A percentile compares a stretch with the other conserved stretches of the same genome.
These are phyloP conservation scores for Stegastes partitus DNA, from an alignment of 2,113 vertebrate species.

Conservation along the genomic window DNA sequence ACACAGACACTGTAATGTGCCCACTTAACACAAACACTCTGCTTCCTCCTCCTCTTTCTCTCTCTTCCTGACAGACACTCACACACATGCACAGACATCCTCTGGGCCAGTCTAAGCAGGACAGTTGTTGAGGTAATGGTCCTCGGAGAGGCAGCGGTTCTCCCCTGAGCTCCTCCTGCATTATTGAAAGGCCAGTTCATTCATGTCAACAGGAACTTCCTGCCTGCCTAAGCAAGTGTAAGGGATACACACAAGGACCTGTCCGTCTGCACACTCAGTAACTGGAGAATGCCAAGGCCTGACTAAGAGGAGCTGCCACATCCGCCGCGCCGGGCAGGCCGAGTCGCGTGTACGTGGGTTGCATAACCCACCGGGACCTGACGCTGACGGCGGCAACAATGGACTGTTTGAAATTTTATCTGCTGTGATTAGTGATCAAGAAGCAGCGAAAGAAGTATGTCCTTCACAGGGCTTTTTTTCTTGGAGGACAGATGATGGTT, in stretches of 20 bases:
- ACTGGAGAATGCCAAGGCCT: conserved; percentile 71
- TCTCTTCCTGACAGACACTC: conserved; percentile 37
- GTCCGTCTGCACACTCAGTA: conserved; percentile 67
- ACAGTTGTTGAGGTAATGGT: conserved; percentile 69
- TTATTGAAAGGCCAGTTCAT: conserved; percentile 79
- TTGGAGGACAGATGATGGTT: conserved; percentile 13
- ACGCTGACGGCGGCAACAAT: conserved; percentile 42
- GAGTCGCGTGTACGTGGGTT: conserved; percentile 22
- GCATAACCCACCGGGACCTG: conserved; percentile 44
- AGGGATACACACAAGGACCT: conserved; percentile 70
- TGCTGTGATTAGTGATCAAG: conserved; percentile 38
- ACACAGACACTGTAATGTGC: conserved; percentile 37
- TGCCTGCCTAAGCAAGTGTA: conserved; percentile 72
- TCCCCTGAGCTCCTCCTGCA: conserved; percentile 70
- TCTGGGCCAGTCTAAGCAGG: conserved; percentile 26
- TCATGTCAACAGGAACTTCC: conserved; percentile 81
- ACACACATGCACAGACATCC: conserved; percentile 10
- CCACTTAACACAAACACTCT: conserved; percentile 52
- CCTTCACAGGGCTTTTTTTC: conserved; percentile 29
- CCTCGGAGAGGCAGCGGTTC: conserved; percentile 49
- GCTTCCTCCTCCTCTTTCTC: conserved; percentile 45
- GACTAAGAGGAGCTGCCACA: conserved; percentile 62
- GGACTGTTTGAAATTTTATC: conserved; percentile 42
- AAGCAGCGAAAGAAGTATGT: conserved; percentile 28
- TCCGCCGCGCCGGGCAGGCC: conserved; percentile 34